Evolutionary conservation across 2,113 vertebrate species (phyloP), one percentile per base, ranked within the genome.

Genomic region (Cromileptes altivelis): DNA sequence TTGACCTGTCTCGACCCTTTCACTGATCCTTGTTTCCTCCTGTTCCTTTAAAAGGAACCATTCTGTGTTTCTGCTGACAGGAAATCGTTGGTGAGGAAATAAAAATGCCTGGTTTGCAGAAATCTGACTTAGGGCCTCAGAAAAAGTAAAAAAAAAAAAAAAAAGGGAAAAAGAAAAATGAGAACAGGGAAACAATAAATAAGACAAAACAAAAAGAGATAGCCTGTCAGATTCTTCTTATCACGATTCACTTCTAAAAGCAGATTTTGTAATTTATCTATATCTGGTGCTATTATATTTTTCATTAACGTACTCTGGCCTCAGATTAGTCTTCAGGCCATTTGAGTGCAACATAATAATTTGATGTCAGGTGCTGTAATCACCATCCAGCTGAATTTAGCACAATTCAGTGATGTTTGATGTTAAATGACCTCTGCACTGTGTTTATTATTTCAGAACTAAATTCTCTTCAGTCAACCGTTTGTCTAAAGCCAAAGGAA

Each of bases 61-160:
- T 68, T 47, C 76, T 42, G 68, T 71, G 82, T 88, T 90, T 90
- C 74, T 87, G 89, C 93, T 91, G 91, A 90, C 92, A 89, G 85
- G 6, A 89, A 90, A 88, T 89, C 68, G n/a, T 86, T 87, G 62
- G 27, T 30, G 47, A 56, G 75, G 75, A 82, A 89, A 84, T 84
- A 70, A 89, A 89, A 88, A 50, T 4, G 82, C 75, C 45, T 2
- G 15, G 19, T 86, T 73, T 84, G 89, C 90, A 89, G 70, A 91
- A 88, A 82, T 70, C 50, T 2, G 4, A 79, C 70, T 57, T 61
- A 12, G 55, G 37, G 23, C 30, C 56, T 69, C 60, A 63, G 33
- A 65, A 65, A 75, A 68, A 37, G 23, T 33, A 6, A 52, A 37
- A 60, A 52, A 33, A 30, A 2, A n/a, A 6, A 52, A 37, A 60